These are phyloP conservation scores for Sinocyclocheilus anshuiensis DNA, from an alignment of 2,113 vertebrate genomes.

Conservation along the genomic window DNA sequence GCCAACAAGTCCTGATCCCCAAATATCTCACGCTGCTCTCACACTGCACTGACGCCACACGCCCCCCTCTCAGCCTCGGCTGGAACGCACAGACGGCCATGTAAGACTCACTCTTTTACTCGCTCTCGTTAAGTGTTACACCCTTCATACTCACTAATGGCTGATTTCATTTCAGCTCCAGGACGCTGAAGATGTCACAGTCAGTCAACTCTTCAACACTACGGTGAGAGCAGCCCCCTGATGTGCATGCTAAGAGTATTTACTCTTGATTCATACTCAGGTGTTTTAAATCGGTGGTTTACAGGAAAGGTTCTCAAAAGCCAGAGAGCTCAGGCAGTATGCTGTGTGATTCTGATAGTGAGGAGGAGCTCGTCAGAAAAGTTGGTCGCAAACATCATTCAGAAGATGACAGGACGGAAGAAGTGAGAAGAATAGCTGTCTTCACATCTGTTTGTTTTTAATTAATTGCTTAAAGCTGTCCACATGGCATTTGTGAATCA, in stretches of 20 bases:
- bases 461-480: not conserved
- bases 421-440: constrained; percentile 56
- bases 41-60: constrained; percentile 90
- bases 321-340: constrained; percentile 72
- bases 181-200: constrained; percentile 89
- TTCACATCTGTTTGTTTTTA: not conserved
- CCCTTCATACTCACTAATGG: not conserved
- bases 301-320: constrained; percentile 83
- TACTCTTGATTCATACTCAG: not conserved
- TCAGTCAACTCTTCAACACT: constrained; percentile 84
- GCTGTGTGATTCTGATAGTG: constrained; percentile 88
- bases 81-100: constrained; percentile 81
- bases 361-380: constrained; percentile 86
- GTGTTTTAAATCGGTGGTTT: constrained; percentile 41
- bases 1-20: constrained; percentile 95
- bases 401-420: constrained; percentile 73
- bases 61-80: constrained; percentile 82
- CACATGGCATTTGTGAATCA: not conserved
- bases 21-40: constrained; percentile 89
- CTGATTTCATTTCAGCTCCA: constrained; percentile 77
- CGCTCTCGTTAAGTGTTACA: not conserved
- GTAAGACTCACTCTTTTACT: constrained; percentile 69
- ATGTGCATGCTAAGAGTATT: not conserved
- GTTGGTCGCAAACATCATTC: constrained; percentile 76
- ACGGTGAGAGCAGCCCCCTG: constrained; percentile 73